A percentile compares a stretch with the other conserved stretches of the same genome.
Evolutionary conservation across 64 coral and sea anemone species (phyloP).

Genomic region (Actinia tenebrosa): DNA sequence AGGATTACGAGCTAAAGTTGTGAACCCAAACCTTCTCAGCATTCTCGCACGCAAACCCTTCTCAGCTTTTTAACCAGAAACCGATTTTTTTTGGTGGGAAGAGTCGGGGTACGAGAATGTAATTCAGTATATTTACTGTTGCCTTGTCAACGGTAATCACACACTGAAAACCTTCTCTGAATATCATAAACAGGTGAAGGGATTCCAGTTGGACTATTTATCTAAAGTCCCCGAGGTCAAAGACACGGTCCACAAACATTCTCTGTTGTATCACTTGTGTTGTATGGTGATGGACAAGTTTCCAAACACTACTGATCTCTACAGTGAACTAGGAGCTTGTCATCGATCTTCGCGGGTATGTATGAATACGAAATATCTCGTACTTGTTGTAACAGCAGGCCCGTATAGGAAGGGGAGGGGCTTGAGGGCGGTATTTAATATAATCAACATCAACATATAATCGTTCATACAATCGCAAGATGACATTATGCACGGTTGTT

Average conservation of each 20-base stretch:
- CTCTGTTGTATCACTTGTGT: conserved; percentile 92
- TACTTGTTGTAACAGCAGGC: not conserved
- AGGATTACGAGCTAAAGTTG: no score
- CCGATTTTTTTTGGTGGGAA: no score
- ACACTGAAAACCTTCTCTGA: no score
- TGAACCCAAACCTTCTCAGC: no score
- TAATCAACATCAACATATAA: no score
- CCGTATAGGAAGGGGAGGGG: no score
- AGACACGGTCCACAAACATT: conserved; percentile 98
- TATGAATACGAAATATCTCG: not conserved
- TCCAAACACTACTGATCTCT: conserved; percentile 81
- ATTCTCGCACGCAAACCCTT: no score
- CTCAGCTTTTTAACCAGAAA: no score
- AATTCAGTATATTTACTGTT: no score
- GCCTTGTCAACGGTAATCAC: not conserved
- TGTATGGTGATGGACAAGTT: conserved; percentile 99
- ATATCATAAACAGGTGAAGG: conserved; percentile 59
- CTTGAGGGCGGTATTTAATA: no score
- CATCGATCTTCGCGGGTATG: conserved; percentile 86
- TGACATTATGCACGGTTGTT: no score
- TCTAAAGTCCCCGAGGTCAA: conserved; percentile 98
- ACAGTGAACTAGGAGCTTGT: conserved; percentile 82
- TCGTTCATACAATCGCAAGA: not conserved
- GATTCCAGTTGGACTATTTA: conserved; percentile 94
- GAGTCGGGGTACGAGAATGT: no score